These are phyloP conservation scores for Dicyrtomina minuta DNA, from an alignment of 2,888 invertebrate species.

Conservation along the genomic window DNA sequence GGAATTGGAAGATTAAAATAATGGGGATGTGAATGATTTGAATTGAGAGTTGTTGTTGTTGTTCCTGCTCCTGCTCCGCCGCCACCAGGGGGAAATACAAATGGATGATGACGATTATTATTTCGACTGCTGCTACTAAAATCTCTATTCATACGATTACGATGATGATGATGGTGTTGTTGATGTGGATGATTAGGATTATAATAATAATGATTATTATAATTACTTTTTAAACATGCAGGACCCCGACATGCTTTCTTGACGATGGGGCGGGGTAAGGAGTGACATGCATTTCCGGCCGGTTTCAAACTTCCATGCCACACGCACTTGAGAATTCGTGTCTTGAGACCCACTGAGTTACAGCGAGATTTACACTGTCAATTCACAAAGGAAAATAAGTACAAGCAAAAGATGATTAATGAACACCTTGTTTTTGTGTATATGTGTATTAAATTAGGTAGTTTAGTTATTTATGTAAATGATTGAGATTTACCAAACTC, in stretches of 20 bases:
- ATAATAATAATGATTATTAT: background rate
- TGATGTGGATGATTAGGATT: too few species aligned
- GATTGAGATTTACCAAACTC: slow-evolving; percentile 73
- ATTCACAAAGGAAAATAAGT: slow-evolving; percentile 33
- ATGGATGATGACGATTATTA: too few species aligned
- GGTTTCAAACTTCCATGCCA: slow-evolving; percentile 77
- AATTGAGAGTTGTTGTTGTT: too few species aligned
- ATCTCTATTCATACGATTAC: too few species aligned
- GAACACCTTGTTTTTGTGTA: background rate
- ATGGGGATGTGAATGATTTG: too few species aligned
- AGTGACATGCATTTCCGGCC: slow-evolving; percentile 82
- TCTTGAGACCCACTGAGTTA: slow-evolving; percentile 78
- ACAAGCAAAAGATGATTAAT: slow-evolving; percentile 2
- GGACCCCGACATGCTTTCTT: slow-evolving; percentile 74
- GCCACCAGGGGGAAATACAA: too few species aligned
- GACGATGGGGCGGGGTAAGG: slow-evolving; percentile 73
- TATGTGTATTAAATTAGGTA: background rate
- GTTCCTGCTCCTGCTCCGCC: too few species aligned
- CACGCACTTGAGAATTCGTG: slow-evolving; percentile 85
- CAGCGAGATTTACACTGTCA: slow-evolving; percentile 56
- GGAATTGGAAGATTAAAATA: too few species aligned
- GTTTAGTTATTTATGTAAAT: too few species aligned
- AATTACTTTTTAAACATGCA: slow-evolving; percentile 60
- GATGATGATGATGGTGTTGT: too few species aligned
- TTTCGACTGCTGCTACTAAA: too few species aligned